Base-by-base conservation (phyloP, 2,113 vertebrate species). In the Enhydra lutris region DNA sequence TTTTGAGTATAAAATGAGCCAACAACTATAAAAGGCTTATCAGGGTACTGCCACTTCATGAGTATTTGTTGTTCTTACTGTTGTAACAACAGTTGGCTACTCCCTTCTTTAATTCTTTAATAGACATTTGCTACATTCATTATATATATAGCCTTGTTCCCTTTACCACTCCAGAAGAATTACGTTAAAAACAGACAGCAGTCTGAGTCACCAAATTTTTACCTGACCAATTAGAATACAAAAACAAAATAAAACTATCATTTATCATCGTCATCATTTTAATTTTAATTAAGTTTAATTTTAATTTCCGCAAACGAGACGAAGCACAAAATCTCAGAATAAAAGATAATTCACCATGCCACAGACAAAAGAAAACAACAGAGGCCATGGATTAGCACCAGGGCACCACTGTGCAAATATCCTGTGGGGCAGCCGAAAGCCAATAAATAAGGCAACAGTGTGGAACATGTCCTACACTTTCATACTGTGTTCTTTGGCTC, bases 191-290 rank as follows among this genome's bases (percentile, higher is more conserved):
- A 96, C 57, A 92, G 52, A 85, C 4, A 80, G 23, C 29, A 59
- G 67, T 57, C 69, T 79, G 21, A 79, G 31, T 71, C 29, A 95
- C 20, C 20, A 94, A 21, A 36, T 50, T 91, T 80, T 80, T 73
- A 91, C 23, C 80, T 96, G 13, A 88, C 15, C 83, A 92, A 47
- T 39, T 31, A 59, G 11, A 29, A 36, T 21, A 91, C 93, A 23
- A 89, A 95, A 95, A 85, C 36, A 71, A 74, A 92, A 95, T 45
- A 92, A 82, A 59, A 65, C 9, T 76, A 93, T 69, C 11, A 74
- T 23, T n/a, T 57, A 86, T 69, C 63, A 71, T 29, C 23, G 36
- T n/a, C 15, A 71, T 76, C 36, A 76, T 42, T 94, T 55, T 91
- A 73, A 91, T 89, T 21, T 20, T 10, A 94, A 96, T 20, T 69